phyloP scores from a whole-genome alignment of 2,888 invertebrate genomes.

The Branchellion lobata region DNA sequence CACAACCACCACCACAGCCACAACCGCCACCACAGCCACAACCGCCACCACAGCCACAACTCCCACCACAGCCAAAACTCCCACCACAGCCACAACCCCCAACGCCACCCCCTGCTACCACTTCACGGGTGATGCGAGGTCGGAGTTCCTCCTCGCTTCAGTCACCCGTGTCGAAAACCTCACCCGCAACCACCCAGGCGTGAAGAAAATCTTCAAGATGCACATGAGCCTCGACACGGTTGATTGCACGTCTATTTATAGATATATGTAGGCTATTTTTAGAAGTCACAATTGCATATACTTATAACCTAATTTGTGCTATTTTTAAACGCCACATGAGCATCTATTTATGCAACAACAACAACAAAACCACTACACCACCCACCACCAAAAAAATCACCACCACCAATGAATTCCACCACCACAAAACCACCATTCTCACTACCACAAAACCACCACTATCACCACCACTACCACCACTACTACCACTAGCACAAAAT shows the following conservation, averaged over 20 bases:
- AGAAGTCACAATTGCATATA: background rate
- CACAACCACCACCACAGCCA: background rate
- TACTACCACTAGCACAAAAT: background rate
- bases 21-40: background rate
- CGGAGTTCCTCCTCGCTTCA: background rate
- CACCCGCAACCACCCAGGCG: constrained; percentile 1
- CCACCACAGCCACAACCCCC: background rate
- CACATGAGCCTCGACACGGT: constrained; percentile 61
- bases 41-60: background rate
- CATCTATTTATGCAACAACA: too few relatives aligned
- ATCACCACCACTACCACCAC: background rate
- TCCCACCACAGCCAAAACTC: background rate
- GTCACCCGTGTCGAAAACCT: background rate
- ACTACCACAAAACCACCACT: background rate
- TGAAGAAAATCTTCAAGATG: constrained; percentile 57
- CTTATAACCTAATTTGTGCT: too few relatives aligned
- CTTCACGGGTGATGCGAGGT: background rate
- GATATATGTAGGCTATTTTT: constrained; percentile 44
- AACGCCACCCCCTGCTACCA: background rate
- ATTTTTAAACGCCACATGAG: too few relatives aligned
- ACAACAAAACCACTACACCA: too few relatives aligned
- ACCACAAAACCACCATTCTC: too few relatives aligned
- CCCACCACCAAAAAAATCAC: too few relatives aligned
- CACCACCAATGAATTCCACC: too few relatives aligned
- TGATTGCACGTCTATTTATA: background rate